Base-by-base conservation (phyloP, 2,113 vertebrate genomes). In the Pomatostomus ruficeps region DNA sequence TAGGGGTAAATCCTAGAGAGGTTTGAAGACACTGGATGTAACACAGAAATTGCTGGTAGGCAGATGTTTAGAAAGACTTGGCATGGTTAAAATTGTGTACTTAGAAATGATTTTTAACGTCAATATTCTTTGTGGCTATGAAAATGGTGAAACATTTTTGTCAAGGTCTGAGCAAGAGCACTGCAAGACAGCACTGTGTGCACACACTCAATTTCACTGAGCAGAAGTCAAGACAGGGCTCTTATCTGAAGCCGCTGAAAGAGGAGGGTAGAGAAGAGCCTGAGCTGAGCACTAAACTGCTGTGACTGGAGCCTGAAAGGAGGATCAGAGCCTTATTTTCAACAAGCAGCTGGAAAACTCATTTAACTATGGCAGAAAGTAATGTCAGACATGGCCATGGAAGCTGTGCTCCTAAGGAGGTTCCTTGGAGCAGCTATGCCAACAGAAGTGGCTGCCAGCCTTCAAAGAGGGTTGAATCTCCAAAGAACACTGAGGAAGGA, bases 131-230 rank as follows among this genome's bases (percentile, higher is more conserved):
- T 33, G 9, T 74, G 42, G 26, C 7, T 35, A 31, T n/a, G 36
- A 72, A 79, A 84, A 57, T 2, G 12, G 29, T 17, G 80, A 88
- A 84, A 57, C 6, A 35, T 36, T 42, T 51, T 18, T 75, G 24
- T 12, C 29, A 36, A 51, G 19, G 12, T 80, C 51, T 67, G n/a
- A 82, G 57, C 14, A 51, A 71, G 35, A 59, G 40, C 33, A 20
- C 11, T 36, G 45, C 45, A 63, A 76, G 61, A 18, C 29, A 42
- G 29, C 46, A 36, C 20, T 0, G 0, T 0, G 2, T 33, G 20
- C 12, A 8, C 22, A 40, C 16, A 31, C 5, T 8, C 35, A 11
- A 9, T 22, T 88, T 38, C 31, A 76, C 22, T 2, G 4, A 84
- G n/a, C 24, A 42, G 10, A 78, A 61, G 23, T 36, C n/a, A 42